phyloP scores from a whole-genome alignment of 2,797 vertebrate genomes.

The Cygnus olor region DNA sequence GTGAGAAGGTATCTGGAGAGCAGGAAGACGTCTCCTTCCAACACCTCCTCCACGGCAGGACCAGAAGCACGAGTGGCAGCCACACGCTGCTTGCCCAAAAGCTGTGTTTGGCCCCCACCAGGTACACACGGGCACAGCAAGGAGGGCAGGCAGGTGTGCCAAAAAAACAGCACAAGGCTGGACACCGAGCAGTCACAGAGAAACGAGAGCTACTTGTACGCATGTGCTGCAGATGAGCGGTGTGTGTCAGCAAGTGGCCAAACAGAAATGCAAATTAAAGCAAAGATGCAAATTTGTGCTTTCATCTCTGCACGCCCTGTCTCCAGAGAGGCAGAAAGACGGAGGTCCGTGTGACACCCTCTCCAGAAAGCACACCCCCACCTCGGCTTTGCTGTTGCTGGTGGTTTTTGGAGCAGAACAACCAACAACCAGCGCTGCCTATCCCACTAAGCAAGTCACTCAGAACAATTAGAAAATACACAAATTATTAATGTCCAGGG shows the following conservation, averaged over 20 bases:
- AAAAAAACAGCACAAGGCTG: background rate
- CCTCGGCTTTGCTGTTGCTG: background rate
- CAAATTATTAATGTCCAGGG: background rate
- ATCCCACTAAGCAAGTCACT: background rate
- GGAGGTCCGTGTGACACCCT: background rate
- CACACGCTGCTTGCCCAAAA: background rate
- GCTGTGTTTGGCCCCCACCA: too few relatives aligned
- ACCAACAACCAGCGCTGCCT: background rate
- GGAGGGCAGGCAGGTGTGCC: background rate
- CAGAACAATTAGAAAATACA: background rate
- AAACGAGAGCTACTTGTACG: fast-evolving
- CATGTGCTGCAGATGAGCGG: fast-evolving
- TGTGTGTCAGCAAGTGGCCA: background rate
- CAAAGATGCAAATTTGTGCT: background rate
- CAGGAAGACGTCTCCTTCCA: background rate
- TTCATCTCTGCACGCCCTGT: background rate
- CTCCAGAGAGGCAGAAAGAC: background rate
- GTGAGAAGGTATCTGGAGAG: background rate
- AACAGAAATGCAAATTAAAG: background rate
- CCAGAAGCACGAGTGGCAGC: background rate
- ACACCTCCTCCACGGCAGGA: background rate
- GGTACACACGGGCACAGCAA: background rate
- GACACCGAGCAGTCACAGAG: background rate
- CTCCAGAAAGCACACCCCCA: background rate
- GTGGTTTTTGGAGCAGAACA: background rate